These are phyloP conservation scores for Apolygus lucorum DNA, from an alignment of 1,140 invertebrate species.

Conservation along the genomic window DNA sequence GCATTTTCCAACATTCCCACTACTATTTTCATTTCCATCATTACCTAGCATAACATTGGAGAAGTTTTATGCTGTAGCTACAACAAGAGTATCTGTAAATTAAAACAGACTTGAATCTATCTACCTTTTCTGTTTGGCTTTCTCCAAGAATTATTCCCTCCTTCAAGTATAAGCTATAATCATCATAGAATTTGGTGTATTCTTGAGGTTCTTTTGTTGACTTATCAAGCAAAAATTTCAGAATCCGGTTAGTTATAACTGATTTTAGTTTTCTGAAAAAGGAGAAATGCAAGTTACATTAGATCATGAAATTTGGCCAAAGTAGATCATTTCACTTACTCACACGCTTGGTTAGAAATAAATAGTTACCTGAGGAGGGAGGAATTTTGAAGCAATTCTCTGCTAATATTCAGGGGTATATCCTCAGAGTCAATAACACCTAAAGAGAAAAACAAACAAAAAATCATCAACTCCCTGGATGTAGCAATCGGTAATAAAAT, in stretches of 20 bases:
- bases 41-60: too few species aligned
- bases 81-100: too few species aligned
- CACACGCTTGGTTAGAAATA: too few species aligned
- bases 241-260: constrained; percentile 73
- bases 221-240: constrained; percentile 80
- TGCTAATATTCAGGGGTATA: constrained; percentile 91
- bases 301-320: not conserved
- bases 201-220: constrained; percentile 72
- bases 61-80: too few species aligned
- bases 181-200: constrained; percentile 80
- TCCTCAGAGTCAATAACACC: constrained; percentile 96
- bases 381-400: constrained; percentile 92
- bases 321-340: not conserved
- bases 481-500: too few species aligned
- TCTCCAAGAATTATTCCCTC: constrained; percentile 84
- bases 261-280: constrained; percentile 66
- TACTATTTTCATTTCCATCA: too few species aligned
- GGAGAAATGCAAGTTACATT: not conserved
- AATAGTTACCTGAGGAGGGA: constrained; percentile 69
- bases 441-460: constrained; percentile 39
- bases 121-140: constrained; percentile 72
- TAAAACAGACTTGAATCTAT: too few species aligned
- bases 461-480: too few species aligned
- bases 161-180: constrained; percentile 89
- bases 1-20: too few species aligned